Conservation (phyloP, 2,888 invertebrate genomes). For the Orchesella flavescens region DNA sequence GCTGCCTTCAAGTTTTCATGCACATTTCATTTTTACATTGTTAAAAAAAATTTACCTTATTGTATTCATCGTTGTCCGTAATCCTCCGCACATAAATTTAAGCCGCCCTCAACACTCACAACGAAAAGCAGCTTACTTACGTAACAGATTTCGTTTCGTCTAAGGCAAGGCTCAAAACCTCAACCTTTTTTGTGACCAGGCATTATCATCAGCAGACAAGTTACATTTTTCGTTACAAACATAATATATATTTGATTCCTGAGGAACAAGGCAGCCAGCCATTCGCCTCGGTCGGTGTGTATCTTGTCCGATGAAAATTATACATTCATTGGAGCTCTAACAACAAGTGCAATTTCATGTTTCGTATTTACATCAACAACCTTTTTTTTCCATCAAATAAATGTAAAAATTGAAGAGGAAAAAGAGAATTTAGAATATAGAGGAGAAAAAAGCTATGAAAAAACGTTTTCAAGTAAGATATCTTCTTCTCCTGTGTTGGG, state of each 20-base stretch:
- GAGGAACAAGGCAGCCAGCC: constrained; percentile 11
- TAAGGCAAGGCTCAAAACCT: constrained; percentile 27
- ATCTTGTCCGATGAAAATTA: constrained; percentile 36
- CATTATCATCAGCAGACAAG: background rate
- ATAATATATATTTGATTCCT: background rate
- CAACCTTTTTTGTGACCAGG: background rate
- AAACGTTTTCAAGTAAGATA: background rate
- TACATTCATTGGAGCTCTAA: constrained; percentile 22
- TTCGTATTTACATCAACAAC: constrained; percentile 53
- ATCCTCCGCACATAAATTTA: constrained; percentile 34
- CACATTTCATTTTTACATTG: constrained; percentile 15
- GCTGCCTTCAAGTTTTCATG: constrained; percentile 32
- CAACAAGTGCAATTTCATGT: constrained; percentile 64
- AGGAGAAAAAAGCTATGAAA: constrained; percentile 22
- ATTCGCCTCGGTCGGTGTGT: constrained; percentile 18
- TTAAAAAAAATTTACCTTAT: constrained; percentile 34
- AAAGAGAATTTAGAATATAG: constrained; percentile 24
- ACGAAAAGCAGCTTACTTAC: constrained; percentile 25
- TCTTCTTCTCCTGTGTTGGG: constrained; percentile 17
- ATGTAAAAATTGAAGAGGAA: constrained; percentile 43
- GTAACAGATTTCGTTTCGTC: constrained; percentile 52
- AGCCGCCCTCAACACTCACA: constrained; percentile 58
- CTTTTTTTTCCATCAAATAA: constrained; percentile 48
- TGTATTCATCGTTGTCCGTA: constrained; percentile 31
- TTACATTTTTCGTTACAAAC: background rate